Conservation (phyloP, 2,888 invertebrate genomes). For the Lycocerus yunnanus region DNA sequence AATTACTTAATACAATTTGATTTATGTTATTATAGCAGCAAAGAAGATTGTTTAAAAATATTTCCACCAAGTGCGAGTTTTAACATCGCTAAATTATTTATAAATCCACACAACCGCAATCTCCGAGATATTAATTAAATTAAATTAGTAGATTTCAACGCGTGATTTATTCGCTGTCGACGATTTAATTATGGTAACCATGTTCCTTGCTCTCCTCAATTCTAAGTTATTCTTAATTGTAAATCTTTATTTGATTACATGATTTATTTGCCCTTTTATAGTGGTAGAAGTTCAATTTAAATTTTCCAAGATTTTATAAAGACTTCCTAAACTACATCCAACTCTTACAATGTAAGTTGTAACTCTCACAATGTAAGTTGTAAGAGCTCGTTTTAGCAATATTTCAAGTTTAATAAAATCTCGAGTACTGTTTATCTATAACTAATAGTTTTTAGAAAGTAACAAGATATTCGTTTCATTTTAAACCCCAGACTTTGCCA, state of each 20-base stretch:
- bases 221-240: conserved; percentile 28
- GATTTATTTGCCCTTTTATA: conserved; percentile 34
- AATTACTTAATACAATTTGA: conserved; percentile 7
- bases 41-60: conserved; percentile 18
- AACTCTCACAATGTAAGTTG: conserved; percentile 7
- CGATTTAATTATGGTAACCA: conserved; percentile 41
- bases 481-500: conserved; percentile 43
- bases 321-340: conserved; percentile 28
- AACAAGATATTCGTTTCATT: conserved; percentile 45
- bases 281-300: conserved; percentile 6
- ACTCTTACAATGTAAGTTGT: conserved; percentile 11
- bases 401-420: conserved; percentile 30
- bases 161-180: conserved; percentile 43
- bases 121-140: conserved; percentile 43
- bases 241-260: conserved; percentile 36
- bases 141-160: conserved; percentile 44
- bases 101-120: conserved; percentile 36
- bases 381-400: neutral
- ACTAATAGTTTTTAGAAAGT: conserved; percentile 33
- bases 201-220: conserved; percentile 35
- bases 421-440: conserved; percentile 43
- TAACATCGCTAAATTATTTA: conserved; percentile 32
- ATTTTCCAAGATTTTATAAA: neutral
- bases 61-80: conserved; percentile 1
- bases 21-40: neutral